phyloP scores from a whole-genome alignment of 2,113 vertebrate species.

The Suricata suricatta region DNA sequence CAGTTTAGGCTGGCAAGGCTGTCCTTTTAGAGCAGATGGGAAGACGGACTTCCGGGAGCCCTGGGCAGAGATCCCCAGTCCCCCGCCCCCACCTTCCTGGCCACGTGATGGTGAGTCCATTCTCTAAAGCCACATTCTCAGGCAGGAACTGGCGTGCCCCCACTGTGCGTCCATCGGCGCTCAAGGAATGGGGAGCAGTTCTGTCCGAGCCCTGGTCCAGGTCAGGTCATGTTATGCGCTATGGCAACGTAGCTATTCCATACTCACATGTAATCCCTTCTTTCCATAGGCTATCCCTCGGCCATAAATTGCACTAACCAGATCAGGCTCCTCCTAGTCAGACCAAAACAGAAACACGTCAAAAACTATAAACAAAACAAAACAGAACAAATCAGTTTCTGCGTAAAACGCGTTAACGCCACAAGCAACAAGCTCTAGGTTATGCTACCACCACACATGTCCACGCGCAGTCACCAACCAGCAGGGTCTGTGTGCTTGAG shows the following conservation, averaged over 20 bases:
- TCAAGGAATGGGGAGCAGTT: neutral
- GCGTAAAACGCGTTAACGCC: conserved; percentile 10
- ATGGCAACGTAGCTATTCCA: conserved; percentile 8
- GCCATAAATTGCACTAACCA: conserved; percentile 98
- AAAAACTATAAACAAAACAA: conserved; percentile 67
- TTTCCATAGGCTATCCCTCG: conserved; percentile 98
- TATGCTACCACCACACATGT: neutral
- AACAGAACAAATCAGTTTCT: conserved; percentile 69
- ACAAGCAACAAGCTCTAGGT: neutral
- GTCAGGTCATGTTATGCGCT: neutral
- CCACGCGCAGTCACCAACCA: neutral
- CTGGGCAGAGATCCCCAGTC: neutral
- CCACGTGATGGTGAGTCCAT: neutral
- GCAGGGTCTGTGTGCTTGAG: neutral
- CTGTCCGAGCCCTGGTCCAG: neutral
- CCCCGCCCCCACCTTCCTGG: neutral
- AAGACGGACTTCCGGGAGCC: neutral
- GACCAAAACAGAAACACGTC: conserved; percentile 77
- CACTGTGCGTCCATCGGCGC: neutral
- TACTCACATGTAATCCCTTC: conserved; percentile 95
- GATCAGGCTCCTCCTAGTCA: conserved; percentile 93
- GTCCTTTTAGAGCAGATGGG: neutral
- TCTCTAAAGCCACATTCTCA: neutral
- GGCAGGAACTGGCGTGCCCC: neutral
- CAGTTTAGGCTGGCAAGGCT: neutral